These are phyloP conservation scores for Marisa cornuarietis DNA, from an alignment of 1,140 invertebrate genomes.

Conservation along the genomic window DNA sequence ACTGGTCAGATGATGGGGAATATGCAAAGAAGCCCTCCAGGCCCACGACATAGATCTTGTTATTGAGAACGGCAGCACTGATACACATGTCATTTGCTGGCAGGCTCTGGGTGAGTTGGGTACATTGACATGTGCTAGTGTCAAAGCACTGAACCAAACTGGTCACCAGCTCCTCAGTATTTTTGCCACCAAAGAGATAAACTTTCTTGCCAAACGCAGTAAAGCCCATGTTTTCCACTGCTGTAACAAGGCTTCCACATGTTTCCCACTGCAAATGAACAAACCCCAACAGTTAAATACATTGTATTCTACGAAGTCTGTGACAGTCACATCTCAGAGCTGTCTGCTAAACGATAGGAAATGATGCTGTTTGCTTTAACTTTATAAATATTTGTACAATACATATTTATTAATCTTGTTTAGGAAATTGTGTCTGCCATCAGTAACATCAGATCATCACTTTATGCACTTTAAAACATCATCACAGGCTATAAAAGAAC, in stretches of 20 bases:
- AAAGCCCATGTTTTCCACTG: slow-evolving; percentile 63
- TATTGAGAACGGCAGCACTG: slow-evolving; percentile 54
- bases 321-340: background rate
- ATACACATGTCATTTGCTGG: slow-evolving; percentile 62
- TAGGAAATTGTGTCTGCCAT: too few relatives aligned
- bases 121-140: slow-evolving; percentile 43
- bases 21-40: slow-evolving; percentile 59
- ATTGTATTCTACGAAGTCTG: too few relatives aligned
- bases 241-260: slow-evolving; percentile 43
- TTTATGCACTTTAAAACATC: too few relatives aligned
- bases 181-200: slow-evolving; percentile 60
- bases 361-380: background rate
- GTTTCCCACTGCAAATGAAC: slow-evolving; percentile 41
- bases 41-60: slow-evolving; percentile 57
- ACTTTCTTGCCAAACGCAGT: slow-evolving; percentile 54
- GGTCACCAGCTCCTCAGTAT: slow-evolving; percentile 59
- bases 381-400: too few relatives aligned
- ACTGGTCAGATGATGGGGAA: slow-evolving; percentile 45
- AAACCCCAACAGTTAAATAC: background rate
- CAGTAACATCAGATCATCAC: too few relatives aligned
- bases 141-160: slow-evolving; percentile 60
- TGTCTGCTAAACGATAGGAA: background rate
- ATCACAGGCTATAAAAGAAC: too few relatives aligned
- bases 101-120: slow-evolving; percentile 42
- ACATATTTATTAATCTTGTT: background rate